Percentiles rank a stretch among this genome's conserved stretches.
phyloP scores from a whole-genome alignment of 2,797 vertebrate species.

The Sebastes dallii region DNA sequence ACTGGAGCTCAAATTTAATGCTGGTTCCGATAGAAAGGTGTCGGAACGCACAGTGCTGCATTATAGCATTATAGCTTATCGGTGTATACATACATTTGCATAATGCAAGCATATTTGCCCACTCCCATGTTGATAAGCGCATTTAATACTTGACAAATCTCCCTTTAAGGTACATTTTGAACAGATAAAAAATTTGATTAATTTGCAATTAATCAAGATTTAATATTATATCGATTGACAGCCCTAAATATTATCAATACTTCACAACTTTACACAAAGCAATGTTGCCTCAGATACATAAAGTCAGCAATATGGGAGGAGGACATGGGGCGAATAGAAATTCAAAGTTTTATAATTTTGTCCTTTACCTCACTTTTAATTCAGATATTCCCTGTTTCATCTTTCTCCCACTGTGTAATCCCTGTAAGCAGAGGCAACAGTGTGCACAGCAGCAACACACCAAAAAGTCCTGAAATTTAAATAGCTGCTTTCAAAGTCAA shows the following conservation, averaged over 20 bases:
- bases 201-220: too few species aligned
- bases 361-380: not conserved
- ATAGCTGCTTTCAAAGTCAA: slow-evolving; percentile 44
- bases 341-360: not conserved
- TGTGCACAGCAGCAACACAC: slow-evolving; percentile 8
- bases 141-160: fast-evolving
- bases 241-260: not conserved
- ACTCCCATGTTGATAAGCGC: too few species aligned
- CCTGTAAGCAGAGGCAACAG: slow-evolving; percentile 1
- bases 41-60: fast-evolving
- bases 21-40: too few species aligned
- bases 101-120: too few species aligned
- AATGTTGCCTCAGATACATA: not conserved
- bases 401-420: slow-evolving; percentile 15
- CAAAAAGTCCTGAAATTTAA: slow-evolving; percentile 32
- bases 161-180: too few species aligned
- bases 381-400: not conserved
- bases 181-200: fast-evolving
- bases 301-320: not conserved
- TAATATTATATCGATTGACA: too few species aligned
- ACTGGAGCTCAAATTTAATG: too few species aligned
- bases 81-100: too few species aligned
- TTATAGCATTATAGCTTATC: too few species aligned
- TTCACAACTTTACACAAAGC: not conserved
- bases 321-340: not conserved